A percentile compares a stretch with the other conserved stretches of the same genome.
phyloP scores from a whole-genome alignment of 2,888 invertebrate species.

The Podotricha telesiphe region DNA sequence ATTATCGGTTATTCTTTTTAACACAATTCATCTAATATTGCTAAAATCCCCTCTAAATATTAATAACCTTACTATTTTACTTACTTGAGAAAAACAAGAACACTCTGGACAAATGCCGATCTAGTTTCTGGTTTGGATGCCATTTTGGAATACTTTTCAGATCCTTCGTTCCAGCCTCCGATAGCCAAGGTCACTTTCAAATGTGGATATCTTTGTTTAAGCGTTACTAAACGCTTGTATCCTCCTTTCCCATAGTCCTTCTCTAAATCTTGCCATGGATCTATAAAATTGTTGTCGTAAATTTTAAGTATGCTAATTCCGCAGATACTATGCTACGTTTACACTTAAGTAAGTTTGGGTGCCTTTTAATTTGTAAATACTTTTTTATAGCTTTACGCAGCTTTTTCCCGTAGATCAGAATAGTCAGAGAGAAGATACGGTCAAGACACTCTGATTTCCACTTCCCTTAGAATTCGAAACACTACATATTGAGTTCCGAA shows the following conservation, averaged over 20 bases:
- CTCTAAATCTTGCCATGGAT: conserved; percentile 84
- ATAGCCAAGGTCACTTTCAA: conserved; percentile 91
- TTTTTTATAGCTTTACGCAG: too few relatives aligned
- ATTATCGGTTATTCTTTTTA: neutral
- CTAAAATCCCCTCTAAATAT: too few relatives aligned
- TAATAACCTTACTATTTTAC: conserved; percentile 35
- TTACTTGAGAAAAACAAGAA: conserved; percentile 70
- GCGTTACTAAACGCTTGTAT: conserved; percentile 85
- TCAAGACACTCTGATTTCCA: too few relatives aligned
- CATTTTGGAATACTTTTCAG: conserved; percentile 85
- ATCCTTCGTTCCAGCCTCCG: conserved; percentile 97
- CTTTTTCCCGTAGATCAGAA: too few relatives aligned
- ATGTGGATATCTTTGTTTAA: conserved; percentile 87
- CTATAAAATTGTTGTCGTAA: conserved; percentile 32
- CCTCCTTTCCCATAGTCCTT: conserved; percentile 89
- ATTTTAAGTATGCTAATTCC: too few relatives aligned
- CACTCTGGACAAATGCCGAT: conserved; percentile 87
- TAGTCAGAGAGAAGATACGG: too few relatives aligned
- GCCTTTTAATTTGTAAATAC: too few relatives aligned
- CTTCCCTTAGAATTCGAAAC: too few relatives aligned
- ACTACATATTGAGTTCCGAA: too few relatives aligned
- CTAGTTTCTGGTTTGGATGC: conserved; percentile 86
- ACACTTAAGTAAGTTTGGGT: too few relatives aligned
- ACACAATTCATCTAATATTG: too few relatives aligned
- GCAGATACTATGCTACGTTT: too few relatives aligned